Conservation (phyloP, 2,797 vertebrate species). For the Perdix hodgsoniae region DNA sequence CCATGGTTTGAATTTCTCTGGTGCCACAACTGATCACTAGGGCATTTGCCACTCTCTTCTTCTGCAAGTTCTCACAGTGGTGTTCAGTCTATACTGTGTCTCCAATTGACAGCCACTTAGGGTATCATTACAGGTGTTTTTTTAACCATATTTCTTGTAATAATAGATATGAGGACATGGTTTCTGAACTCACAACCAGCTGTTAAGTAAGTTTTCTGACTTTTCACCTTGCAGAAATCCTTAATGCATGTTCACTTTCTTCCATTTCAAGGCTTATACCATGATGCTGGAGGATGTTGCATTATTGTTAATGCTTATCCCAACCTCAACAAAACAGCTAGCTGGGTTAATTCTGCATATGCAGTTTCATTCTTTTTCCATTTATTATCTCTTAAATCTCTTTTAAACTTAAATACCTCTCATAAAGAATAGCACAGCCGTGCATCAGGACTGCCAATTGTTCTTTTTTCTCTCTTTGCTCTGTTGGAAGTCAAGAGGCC, state of each 20-base stretch:
- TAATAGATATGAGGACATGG: neutral
- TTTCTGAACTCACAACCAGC: neutral
- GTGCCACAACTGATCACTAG: neutral
- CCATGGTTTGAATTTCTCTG: neutral
- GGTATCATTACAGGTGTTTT: neutral
- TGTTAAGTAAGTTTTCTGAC: neutral
- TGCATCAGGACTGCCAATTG: neutral
- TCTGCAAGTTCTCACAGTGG: neutral
- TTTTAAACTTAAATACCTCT: neutral
- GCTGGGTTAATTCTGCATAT: neutral
- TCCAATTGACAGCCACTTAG: neutral
- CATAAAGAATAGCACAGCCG: neutral
- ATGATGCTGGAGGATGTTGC: neutral
- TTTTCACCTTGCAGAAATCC: neutral
- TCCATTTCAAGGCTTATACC: neutral
- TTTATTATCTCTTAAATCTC: neutral
- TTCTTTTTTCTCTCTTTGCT: neutral
- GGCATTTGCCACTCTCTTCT: neutral
- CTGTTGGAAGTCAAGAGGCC: neutral
- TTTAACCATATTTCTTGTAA: neutral
- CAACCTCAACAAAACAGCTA: neutral
- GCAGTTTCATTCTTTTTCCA: neutral
- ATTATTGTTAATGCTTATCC: neutral
- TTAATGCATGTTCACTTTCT: neutral
- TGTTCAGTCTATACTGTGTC: neutral